Evolutionary conservation across 2,888 invertebrate genomes (phyloP).

Genomic region (Sclerodermus sp.): DNA sequence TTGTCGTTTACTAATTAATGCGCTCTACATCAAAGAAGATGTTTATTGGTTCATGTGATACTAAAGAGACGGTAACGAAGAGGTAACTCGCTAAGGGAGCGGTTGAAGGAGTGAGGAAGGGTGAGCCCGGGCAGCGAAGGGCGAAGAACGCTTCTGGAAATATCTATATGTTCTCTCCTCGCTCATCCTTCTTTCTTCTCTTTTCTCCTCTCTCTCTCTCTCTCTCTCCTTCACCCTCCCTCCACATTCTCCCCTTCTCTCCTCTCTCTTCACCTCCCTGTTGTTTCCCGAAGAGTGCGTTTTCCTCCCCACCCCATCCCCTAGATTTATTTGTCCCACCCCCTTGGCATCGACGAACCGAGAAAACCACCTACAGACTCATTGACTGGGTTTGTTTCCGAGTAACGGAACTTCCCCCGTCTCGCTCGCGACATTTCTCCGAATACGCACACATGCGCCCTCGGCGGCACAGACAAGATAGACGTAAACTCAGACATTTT

Average conservation of each 20-base stretch:
- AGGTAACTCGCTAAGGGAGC: slow-evolving; percentile 54
- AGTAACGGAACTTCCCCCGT: too few species aligned
- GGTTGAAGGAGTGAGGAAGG: slow-evolving; percentile 48
- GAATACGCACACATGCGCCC: too few species aligned
- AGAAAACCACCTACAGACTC: too few species aligned
- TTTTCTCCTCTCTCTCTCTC: slow-evolving; percentile 17
- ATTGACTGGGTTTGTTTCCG: too few species aligned
- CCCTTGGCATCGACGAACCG: too few species aligned
- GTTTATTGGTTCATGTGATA: slow-evolving; percentile 61
- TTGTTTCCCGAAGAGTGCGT: too few species aligned
- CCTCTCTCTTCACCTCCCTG: slow-evolving; percentile 7
- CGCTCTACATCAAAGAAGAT: slow-evolving; percentile 62
- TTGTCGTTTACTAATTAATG: slow-evolving; percentile 67
- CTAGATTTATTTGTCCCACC: too few species aligned
- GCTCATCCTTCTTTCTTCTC: too few species aligned
- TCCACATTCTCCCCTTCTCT: slow-evolving; percentile 18
- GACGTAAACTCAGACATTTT: too few species aligned
- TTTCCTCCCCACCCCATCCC: too few species aligned
- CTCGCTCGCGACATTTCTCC: too few species aligned
- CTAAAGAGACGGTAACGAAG: slow-evolving; percentile 60
- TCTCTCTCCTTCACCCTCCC: slow-evolving; percentile 19
- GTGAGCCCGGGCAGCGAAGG: slow-evolving; percentile 23
- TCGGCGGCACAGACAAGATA: too few species aligned
- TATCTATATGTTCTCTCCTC: slow-evolving; percentile 31
- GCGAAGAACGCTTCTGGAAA: slow-evolving; percentile 34